These are phyloP conservation scores for Calliscelio sp. DNA, from an alignment of 2,888 invertebrate species.

Conservation along the genomic window DNA sequence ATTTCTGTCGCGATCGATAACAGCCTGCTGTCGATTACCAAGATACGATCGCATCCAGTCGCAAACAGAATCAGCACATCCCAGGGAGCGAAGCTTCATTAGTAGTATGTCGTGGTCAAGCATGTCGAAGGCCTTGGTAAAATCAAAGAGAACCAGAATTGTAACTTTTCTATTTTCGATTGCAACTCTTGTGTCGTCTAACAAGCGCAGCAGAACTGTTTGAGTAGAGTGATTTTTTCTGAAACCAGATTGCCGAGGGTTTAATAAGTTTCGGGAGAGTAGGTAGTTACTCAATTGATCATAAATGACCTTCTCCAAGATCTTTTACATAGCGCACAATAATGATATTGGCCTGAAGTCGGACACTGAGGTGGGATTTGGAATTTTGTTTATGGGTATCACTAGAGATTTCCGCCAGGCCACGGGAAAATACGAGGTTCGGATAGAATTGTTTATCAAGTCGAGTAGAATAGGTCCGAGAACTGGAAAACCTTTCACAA, in stretches of 20 bases:
- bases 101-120: too few relatives aligned
- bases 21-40: too few relatives aligned
- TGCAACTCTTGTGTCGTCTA: not conserved
- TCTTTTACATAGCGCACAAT: slow-evolving; percentile 52
- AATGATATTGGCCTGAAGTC: slow-evolving; percentile 54
- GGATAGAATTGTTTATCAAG: not conserved
- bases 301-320: slow-evolving; percentile 47
- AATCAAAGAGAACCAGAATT: not conserved
- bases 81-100: too few relatives aligned
- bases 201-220: not conserved
- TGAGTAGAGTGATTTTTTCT: slow-evolving; percentile 10
- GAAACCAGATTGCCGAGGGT: slow-evolving; percentile 32
- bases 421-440: not conserved
- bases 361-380: not conserved
- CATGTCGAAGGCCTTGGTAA: too few relatives aligned
- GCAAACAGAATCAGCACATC: too few relatives aligned
- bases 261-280: not conserved
- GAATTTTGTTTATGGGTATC: slow-evolving; percentile 39
- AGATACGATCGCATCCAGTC: too few relatives aligned
- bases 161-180: not conserved
- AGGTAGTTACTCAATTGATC: slow-evolving; percentile 41
- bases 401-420: slow-evolving; percentile 41
- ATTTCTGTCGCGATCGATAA: too few relatives aligned
- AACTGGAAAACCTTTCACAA: not conserved
- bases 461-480: not conserved